These are phyloP conservation scores for Pyrgilauda ruficollis DNA, from an alignment of 2,113 vertebrate genomes.

Conservation along the genomic window DNA sequence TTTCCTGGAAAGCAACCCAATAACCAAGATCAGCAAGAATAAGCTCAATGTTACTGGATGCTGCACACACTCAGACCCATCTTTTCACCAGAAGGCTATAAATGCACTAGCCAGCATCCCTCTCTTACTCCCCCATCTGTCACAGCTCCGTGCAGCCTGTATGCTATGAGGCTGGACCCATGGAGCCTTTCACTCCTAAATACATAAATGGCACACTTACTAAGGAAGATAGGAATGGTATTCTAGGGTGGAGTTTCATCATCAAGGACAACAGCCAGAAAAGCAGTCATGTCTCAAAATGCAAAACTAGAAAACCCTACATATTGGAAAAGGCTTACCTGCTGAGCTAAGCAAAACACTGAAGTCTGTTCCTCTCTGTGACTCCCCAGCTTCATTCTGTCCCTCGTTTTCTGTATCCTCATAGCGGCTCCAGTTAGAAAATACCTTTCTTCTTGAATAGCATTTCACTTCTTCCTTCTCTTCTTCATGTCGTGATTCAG, in stretches of 20 bases:
- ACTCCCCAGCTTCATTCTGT: constrained; percentile 70
- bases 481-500: constrained; percentile 56
- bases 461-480: constrained; percentile 63
- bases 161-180: background rate
- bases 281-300: background rate
- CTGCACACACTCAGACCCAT: background rate
- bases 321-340: constrained; percentile 73
- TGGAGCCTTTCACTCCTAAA: background rate
- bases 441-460: constrained; percentile 87
- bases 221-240: background rate
- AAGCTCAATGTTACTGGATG: background rate
- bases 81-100: background rate
- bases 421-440: constrained; percentile 92
- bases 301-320: background rate
- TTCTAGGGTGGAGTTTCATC: background rate
- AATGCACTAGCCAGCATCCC: background rate
- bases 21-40: background rate
- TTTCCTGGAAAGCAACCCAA: background rate
- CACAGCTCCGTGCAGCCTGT: background rate
- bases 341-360: constrained; percentile 84
- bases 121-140: background rate
- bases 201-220: background rate
- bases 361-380: constrained; percentile 87
- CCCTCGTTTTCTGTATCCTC: constrained; percentile 76
- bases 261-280: background rate